Percentiles rank a stretch among this genome's conserved stretches.
Conservation (phyloP, 2,113 vertebrate species). For the Colossoma macropomum region DNA sequence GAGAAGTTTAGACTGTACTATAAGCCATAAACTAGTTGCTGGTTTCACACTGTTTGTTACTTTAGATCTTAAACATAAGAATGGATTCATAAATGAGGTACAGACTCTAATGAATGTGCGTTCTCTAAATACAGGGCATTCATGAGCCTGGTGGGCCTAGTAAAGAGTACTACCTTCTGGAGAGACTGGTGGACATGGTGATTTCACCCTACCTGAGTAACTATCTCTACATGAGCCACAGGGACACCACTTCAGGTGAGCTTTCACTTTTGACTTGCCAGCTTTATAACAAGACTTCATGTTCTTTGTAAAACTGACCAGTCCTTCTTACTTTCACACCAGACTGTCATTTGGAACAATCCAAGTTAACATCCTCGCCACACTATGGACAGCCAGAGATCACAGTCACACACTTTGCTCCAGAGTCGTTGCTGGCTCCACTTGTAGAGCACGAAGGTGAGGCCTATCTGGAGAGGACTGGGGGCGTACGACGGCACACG, state of each 20-base stretch:
- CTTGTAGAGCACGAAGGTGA: constrained; percentile 93
- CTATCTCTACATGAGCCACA: constrained; percentile 54
- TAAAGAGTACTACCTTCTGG: constrained; percentile 84
- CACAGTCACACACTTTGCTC: constrained; percentile 69
- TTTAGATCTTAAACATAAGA: no score
- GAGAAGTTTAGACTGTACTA: neutral
- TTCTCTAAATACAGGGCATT: constrained; percentile 78
- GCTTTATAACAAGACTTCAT: neutral
- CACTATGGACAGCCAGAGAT: constrained; percentile 71
- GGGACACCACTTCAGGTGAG: constrained; percentile 45
- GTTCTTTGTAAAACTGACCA: neutral
- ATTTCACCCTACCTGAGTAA: constrained; percentile 89
- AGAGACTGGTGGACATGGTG: constrained; percentile 86
- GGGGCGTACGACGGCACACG: constrained; percentile 88
- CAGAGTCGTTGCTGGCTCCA: constrained; percentile 82
- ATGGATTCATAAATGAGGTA: no score
- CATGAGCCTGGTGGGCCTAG: constrained; percentile 85
- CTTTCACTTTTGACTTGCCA: neutral
- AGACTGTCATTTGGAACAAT: constrained; percentile 71
- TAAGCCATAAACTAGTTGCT: neutral
- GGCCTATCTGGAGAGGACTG: constrained; percentile 90
- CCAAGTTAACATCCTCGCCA: constrained; percentile 59
- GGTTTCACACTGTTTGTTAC: neutral
- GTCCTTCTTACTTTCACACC: constrained; percentile 42
- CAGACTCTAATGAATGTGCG: neutral